phyloP scores from a whole-genome alignment of 2,113 vertebrate species.

The Oenanthe melanoleuca region DNA sequence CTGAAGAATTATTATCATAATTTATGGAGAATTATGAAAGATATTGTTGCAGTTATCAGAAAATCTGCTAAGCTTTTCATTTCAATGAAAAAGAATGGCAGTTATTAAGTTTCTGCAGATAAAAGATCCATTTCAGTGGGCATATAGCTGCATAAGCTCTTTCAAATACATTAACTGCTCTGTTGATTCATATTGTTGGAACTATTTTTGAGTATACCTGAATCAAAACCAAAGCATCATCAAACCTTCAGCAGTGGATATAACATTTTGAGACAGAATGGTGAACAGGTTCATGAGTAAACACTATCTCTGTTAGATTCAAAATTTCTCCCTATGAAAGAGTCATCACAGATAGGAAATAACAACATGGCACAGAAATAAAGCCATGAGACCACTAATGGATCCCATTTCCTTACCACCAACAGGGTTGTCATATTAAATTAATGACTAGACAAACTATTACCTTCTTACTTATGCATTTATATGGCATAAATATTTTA shows the following conservation, averaged over 20 bases:
- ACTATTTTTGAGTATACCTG: neutral
- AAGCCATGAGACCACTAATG: slow-evolving; percentile 2
- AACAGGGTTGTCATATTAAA: neutral
- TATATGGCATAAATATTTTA: slow-evolving; percentile 53
- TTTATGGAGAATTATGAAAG: neutral
- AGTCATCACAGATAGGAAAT: neutral
- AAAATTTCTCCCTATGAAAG: neutral
- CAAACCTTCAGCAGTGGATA: neutral
- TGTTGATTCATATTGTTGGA: neutral
- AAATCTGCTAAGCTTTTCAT: neutral
- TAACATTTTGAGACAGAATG: neutral
- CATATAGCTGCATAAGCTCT: neutral
- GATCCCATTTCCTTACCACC: slow-evolving; percentile 1
- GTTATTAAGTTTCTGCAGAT: neutral
- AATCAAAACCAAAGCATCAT: neutral
- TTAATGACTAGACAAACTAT: slow-evolving; percentile 19
- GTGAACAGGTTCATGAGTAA: neutral
- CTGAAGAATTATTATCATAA: neutral
- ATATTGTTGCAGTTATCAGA: neutral
- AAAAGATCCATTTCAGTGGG: neutral
- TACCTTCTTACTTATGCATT: slow-evolving; percentile 11
- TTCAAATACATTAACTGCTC: neutral
- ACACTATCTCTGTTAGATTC: neutral
- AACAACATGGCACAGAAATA: neutral
- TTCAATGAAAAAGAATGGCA: neutral